Base-by-base conservation (phyloP, 2,888 invertebrate genomes). In the Diarsia rubi region DNA sequence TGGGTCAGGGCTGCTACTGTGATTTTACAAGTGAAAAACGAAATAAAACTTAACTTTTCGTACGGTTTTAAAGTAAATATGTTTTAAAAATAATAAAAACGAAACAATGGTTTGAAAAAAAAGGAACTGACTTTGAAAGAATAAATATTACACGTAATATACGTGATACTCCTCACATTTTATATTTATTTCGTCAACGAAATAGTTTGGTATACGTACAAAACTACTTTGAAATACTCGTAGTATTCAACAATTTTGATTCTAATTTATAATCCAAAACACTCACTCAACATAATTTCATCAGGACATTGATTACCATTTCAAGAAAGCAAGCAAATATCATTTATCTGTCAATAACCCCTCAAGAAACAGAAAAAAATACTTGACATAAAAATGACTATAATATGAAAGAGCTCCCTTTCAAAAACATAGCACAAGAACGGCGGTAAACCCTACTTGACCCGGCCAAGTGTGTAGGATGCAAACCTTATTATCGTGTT, bases 401-500 rank as follows among this genome's bases (percentile, higher is more conserved):
- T 52, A 62, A n/a, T 73, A 82, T 67, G 45, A 72, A 83, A 73
- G 63, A 65, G 47, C 62, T 74, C 37, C 49, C 49, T 62, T 78
- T 78, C 79, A 75, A 74, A 81, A 69, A 66, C 65, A 73, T 71
- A 74, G 60, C 44, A 59, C 42, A 71, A 82, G 82, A 71, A 44
- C 78, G 78, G 60, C 86, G 79, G 86, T 93, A 94, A 95, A 92
- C 93, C 91, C 90, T 90, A 91, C 94, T 94, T 94, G 94, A 94
- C 95, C 95, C 89, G 88, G 88, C 87, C 90, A 91, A 93, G 93
- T 92, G 92, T 92, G 92, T 89, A 90, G 88, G 88, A 92, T 88
- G 91, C 93, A 93, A 94, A 94, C 93, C 94, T 93, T 93, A 94
- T 95, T 94, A 94, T 89, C 90, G 90, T 91, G 90, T 92, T 90